These are phyloP conservation scores for Elaphurus davidianus DNA, from an alignment of 2,113 vertebrate genomes.

Conservation along the genomic window DNA sequence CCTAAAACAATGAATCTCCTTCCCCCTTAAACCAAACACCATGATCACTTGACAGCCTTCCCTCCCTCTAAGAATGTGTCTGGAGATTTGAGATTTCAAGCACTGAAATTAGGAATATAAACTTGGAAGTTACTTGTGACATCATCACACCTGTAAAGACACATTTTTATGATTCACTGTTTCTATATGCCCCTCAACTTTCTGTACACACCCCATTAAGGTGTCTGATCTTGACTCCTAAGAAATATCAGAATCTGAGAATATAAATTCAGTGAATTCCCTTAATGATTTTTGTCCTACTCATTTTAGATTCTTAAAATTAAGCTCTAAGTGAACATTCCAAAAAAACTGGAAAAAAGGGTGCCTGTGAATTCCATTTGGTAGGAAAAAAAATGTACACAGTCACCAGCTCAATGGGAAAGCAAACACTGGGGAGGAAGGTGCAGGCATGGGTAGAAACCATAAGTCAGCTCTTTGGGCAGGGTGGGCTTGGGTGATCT, in stretches of 20 bases:
- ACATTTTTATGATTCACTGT: slow-evolving; percentile 57
- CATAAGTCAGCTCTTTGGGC: rapidly evolving
- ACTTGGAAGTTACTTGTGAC: slow-evolving; percentile 9
- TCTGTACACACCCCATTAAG: neutral
- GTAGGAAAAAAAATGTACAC: neutral
- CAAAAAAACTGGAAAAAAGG: neutral
- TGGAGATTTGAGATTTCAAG: neutral
- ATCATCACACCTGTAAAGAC: slow-evolving; percentile 33
- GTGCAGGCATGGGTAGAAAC: neutral
- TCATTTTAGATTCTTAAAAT: neutral
- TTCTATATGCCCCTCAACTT: neutral
- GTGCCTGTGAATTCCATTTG: neutral
- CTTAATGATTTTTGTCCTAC: neutral
- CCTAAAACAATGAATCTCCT: neutral
- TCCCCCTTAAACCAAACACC: neutral
- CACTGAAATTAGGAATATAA: slow-evolving; percentile 5
- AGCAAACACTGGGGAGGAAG: neutral
- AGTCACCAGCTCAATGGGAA: neutral
- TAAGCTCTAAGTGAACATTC: neutral
- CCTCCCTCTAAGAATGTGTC: neutral
- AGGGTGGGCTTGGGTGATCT: neutral
- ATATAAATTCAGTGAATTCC: neutral
- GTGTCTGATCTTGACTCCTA: neutral
- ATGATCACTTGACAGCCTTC: neutral
- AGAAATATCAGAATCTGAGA: neutral